A percentile compares a stretch with the other conserved stretches of the same genome.
Evolutionary conservation across 2,888 invertebrate species (phyloP).

Genomic region (Neoitamus cyanurus): DNA sequence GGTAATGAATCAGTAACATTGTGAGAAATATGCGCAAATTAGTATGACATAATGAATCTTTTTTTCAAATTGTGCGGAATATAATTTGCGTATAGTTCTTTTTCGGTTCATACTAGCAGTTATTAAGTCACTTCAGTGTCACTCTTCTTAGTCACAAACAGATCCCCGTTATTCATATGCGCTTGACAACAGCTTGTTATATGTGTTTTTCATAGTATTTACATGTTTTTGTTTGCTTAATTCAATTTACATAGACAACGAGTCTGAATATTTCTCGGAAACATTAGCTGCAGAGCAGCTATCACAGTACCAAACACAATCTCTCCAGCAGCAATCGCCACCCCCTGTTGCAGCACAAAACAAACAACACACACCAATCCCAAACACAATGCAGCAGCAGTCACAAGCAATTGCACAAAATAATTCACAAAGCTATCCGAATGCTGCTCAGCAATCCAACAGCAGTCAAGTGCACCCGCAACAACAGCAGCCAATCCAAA

Average conservation of each 20-base stretch:
- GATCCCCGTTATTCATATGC: neutral
- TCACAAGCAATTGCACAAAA: constrained; percentile 54
- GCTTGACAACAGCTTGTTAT: constrained; percentile 9
- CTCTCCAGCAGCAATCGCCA: constrained; percentile 58
- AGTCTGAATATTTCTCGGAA: constrained; percentile 68
- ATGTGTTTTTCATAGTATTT: constrained; percentile 37
- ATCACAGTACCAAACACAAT: constrained; percentile 64
- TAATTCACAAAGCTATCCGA: constrained; percentile 55
- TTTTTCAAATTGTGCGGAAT: neutral
- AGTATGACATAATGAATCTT: neutral
- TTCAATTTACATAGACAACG: constrained; percentile 57
- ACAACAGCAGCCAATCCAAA: constrained; percentile 54
- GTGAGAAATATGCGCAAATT: neutral
- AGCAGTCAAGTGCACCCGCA: constrained; percentile 55
- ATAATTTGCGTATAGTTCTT: neutral
- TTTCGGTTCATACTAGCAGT: neutral
- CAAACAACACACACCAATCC: constrained; percentile 54
- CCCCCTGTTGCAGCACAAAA: constrained; percentile 51
- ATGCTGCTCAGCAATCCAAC: constrained; percentile 57
- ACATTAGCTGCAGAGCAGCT: constrained; percentile 67
- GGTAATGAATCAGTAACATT: neutral
- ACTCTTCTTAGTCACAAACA: neutral
- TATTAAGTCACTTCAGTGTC: neutral
- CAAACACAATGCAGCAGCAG: constrained; percentile 45
- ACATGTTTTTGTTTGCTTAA: constrained; percentile 40